Conservation (phyloP, 2,888 invertebrate genomes). For the Phalera bucephala region DNA sequence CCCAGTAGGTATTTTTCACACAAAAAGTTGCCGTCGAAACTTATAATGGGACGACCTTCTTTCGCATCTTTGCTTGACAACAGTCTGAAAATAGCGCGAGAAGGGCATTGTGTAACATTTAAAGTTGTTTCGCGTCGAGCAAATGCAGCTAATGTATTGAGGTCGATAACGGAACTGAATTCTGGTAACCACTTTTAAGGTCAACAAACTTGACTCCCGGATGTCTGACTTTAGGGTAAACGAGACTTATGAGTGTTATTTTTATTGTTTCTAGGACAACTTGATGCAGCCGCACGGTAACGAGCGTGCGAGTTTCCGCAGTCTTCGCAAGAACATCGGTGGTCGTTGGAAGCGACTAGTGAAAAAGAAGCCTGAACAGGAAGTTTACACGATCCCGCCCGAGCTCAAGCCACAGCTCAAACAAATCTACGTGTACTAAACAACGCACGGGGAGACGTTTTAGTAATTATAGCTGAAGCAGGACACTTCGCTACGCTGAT, state of each 20-base stretch:
- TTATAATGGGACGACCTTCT: conserved; percentile 42
- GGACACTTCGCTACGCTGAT: conserved; percentile 64
- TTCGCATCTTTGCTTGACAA: conserved; percentile 48
- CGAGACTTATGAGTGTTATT: too few relatives aligned
- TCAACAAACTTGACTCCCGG: conserved; percentile 47
- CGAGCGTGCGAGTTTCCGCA: conserved; percentile 90
- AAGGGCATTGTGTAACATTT: conserved; percentile 58
- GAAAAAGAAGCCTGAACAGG: conserved; percentile 91
- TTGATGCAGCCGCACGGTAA: conserved; percentile 88
- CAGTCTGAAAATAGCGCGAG: conserved; percentile 53
- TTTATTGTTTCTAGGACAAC: conserved; percentile 86
- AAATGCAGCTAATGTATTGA: conserved; percentile 58
- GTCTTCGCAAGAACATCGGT: conserved; percentile 92
- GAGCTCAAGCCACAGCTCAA: conserved; percentile 94
- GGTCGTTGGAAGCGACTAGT: conserved; percentile 93
- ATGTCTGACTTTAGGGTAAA: conserved; percentile 20
- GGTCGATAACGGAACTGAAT: conserved; percentile 58
- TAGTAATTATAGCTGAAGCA: conserved; percentile 64
- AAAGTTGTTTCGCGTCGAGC: conserved; percentile 46
- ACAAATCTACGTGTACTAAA: conserved; percentile 93
- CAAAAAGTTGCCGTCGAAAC: conserved; percentile 32
- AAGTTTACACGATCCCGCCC: conserved; percentile 92
- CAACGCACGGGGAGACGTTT: conserved; percentile 29
- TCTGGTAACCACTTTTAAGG: conserved; percentile 43
- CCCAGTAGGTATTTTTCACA: conserved; percentile 1